phyloP scores from a whole-genome alignment of 2,888 invertebrate genomes.

The Cerceris ruficornis region DNA sequence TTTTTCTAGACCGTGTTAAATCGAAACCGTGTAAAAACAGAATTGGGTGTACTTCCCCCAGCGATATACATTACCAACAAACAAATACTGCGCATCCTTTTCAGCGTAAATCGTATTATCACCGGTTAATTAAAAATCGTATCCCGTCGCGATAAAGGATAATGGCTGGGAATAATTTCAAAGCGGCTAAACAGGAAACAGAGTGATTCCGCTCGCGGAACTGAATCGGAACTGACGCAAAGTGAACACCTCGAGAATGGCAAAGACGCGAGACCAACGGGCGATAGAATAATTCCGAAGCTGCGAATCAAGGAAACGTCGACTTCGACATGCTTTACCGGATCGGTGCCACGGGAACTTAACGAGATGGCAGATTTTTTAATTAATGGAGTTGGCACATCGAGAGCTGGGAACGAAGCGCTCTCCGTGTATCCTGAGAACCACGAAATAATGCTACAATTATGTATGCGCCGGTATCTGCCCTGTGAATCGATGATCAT shows the following conservation, averaged over 20 bases:
- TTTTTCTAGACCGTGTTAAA: too few relatives aligned
- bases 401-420: conserved; percentile 75
- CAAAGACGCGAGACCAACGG: neutral
- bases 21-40: too few relatives aligned
- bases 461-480: conserved; percentile 62
- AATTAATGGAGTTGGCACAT: conserved; percentile 73
- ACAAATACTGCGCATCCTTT: too few relatives aligned
- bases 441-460: conserved; percentile 70
- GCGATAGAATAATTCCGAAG: conserved; percentile 42
- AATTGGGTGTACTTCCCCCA: too few relatives aligned
- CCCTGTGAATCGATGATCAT: conserved; percentile 61
- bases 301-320: conserved; percentile 41
- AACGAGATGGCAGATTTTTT: conserved; percentile 69
- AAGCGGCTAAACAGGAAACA: neutral
- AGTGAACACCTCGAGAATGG: neutral
- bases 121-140: neutral
- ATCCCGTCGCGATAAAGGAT: neutral
- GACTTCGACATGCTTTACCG: conserved; percentile 58
- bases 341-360: conserved; percentile 65
- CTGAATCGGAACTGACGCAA: conserved; percentile 10
- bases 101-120: neutral
- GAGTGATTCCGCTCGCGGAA: neutral
- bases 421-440: conserved; percentile 70
- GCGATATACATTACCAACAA: too few relatives aligned
- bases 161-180: neutral